Percentiles rank a stretch among this genome's conserved stretches.
These are phyloP conservation scores for Leptinotarsa peninsularis DNA, from an alignment of 2,888 invertebrate genomes.

Conservation along the genomic window DNA sequence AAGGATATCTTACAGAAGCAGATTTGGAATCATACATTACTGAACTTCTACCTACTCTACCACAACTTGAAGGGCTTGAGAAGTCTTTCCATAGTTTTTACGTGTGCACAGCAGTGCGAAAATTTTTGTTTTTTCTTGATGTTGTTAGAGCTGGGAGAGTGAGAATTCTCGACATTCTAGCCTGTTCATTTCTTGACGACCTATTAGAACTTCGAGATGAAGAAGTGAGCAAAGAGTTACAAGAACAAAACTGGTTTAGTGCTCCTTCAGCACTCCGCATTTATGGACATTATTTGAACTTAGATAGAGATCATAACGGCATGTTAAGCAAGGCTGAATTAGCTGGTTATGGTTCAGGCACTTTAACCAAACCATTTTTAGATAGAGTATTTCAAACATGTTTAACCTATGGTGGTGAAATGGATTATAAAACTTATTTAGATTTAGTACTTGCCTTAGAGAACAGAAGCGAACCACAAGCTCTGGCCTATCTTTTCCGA, in stretches of 20 bases:
- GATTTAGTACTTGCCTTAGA: slow-evolving; percentile 94
- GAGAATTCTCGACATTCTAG: slow-evolving; percentile 89
- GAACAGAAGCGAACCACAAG: slow-evolving; percentile 91
- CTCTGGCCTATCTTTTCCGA: slow-evolving; percentile 90
- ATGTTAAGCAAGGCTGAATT: slow-evolving; percentile 94
- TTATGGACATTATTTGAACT: slow-evolving; percentile 92
- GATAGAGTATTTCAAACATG: slow-evolving; percentile 96
- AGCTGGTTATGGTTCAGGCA: slow-evolving; percentile 90
- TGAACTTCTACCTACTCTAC: slow-evolving; percentile 91
- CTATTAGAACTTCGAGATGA: slow-evolving; percentile 76
- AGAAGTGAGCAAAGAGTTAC: slow-evolving; percentile 79
- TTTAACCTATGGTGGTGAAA: slow-evolving; percentile 92
- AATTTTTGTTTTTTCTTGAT: slow-evolving; percentile 96
- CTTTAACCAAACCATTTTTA: slow-evolving; percentile 89
- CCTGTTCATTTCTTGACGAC: slow-evolving; percentile 92
- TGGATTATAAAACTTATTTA: slow-evolving; percentile 97
- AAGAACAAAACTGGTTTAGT: slow-evolving; percentile 93
- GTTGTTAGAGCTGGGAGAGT: slow-evolving; percentile 89
- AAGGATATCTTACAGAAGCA: slow-evolving; percentile 71
- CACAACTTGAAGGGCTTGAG: slow-evolving; percentile 90
- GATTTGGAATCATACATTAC: slow-evolving; percentile 95
- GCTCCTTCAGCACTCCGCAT: slow-evolving; percentile 89
- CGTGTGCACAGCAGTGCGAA: slow-evolving; percentile 94
- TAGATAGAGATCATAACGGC: slow-evolving; percentile 95
- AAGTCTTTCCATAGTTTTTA: slow-evolving; percentile 96